These are phyloP conservation scores for Psylliodes chrysocephalus DNA, from an alignment of 2,888 invertebrate species.

Conservation along the genomic window DNA sequence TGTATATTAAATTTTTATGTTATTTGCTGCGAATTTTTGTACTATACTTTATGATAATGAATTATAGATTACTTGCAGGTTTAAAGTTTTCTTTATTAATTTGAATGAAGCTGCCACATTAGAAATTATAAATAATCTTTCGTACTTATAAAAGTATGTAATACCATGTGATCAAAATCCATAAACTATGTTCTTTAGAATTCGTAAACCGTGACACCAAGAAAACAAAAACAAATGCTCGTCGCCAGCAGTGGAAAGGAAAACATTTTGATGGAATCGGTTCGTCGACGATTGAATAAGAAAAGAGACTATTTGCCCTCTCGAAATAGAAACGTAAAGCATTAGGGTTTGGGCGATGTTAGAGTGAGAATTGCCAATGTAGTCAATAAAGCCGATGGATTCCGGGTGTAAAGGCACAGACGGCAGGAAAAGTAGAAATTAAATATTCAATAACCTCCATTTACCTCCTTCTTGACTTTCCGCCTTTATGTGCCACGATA, in stretches of 20 bases:
- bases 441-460: slow-evolving; percentile 5
- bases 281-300: slow-evolving; percentile 3
- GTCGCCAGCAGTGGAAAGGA: neutral
- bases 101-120: too few species aligned
- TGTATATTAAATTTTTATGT: too few species aligned
- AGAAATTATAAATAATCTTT: too few species aligned
- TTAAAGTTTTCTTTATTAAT: too few species aligned
- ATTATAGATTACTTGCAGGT: too few species aligned
- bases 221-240: neutral
- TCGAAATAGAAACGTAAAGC: slow-evolving; percentile 7
- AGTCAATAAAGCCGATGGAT: slow-evolving; percentile 10
- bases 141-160: too few species aligned
- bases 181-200: too few species aligned
- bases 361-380: slow-evolving; percentile 5
- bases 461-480: neutral
- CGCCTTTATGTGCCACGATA: too few species aligned
- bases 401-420: neutral
- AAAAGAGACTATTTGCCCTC: neutral
- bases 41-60: too few species aligned
- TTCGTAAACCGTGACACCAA: neutral
- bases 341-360: slow-evolving; percentile 3
- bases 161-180: too few species aligned
- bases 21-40: too few species aligned
- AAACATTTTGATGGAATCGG: neutral
- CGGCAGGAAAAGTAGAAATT: neutral